Percentiles rank a stretch among this genome's conserved stretches.
phyloP scores from a whole-genome alignment of 2,113 vertebrate genomes.

The Clinocottus analis region DNA sequence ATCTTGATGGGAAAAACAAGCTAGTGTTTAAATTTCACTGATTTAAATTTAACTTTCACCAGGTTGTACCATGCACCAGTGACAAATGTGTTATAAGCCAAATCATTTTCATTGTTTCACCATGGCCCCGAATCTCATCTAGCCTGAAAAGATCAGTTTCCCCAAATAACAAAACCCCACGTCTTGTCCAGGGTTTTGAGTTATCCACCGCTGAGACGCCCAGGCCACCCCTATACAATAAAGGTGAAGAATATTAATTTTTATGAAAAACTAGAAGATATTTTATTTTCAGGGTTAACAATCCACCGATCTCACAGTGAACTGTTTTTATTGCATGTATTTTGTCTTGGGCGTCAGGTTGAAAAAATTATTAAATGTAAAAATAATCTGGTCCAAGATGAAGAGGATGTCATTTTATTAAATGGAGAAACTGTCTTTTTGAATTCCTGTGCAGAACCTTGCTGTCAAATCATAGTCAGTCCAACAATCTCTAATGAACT shows the following conservation, averaged over 20 bases:
- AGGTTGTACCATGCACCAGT: background rate
- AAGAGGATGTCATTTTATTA: background rate
- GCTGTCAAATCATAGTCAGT: constrained; percentile 8
- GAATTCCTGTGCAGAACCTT: background rate
- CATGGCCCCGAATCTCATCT: background rate
- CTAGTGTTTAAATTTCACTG: background rate
- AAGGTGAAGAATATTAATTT: background rate
- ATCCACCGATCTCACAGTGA: background rate
- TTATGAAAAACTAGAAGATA: background rate
- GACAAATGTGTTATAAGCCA: background rate
- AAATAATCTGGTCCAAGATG: constrained; percentile 7
- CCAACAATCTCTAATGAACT: background rate
- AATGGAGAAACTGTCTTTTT: background rate
- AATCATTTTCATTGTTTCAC: constrained; percentile 32
- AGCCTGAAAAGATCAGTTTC: constrained; percentile 13
- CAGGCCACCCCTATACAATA: background rate
- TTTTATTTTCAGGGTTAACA: background rate
- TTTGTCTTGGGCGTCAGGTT: background rate
- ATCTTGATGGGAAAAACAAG: background rate
- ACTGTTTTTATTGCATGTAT: background rate
- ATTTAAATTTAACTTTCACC: background rate
- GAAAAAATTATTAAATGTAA: background rate
- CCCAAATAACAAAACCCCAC: background rate
- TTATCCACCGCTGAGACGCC: background rate
- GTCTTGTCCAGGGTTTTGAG: background rate